Evolutionary conservation across 1,140 invertebrate genomes (phyloP).

Genomic region (Apis laboriosa): DNA sequence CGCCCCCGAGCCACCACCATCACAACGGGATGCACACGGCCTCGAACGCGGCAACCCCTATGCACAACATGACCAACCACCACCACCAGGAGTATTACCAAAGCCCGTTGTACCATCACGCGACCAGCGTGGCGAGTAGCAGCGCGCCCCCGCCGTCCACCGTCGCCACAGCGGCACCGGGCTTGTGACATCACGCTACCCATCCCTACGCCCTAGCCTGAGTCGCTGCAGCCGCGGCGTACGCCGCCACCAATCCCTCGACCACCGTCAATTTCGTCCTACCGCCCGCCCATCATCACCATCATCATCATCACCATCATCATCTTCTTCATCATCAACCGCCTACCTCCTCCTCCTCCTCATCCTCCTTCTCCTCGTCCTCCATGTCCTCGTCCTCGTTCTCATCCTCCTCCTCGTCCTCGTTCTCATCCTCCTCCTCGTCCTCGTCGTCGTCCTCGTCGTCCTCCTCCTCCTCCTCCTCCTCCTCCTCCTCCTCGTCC

Average conservation of each 20-base stretch:
- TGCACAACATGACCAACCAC: conserved; percentile 82
- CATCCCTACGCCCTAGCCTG: conserved; percentile 86
- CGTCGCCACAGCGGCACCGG: conserved; percentile 82
- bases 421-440: conserved; percentile 9
- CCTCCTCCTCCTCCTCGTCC: too few relatives aligned
- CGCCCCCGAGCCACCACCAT: conserved; percentile 70
- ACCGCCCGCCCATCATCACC: neutral
- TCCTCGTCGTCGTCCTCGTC: neutral
- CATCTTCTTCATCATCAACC: neutral
- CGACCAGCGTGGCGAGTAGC: conserved; percentile 84
- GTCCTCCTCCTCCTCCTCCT: neutral
- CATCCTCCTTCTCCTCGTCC: too few relatives aligned
- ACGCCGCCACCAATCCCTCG: conserved; percentile 54
- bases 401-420: neutral
- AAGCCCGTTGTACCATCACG: conserved; percentile 87
- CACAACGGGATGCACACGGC: conserved; percentile 82
- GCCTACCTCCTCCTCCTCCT: neutral
- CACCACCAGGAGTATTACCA: conserved; percentile 91
- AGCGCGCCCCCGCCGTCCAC: conserved; percentile 71
- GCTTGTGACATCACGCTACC: conserved; percentile 86
- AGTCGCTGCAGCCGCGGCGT: conserved; percentile 76
- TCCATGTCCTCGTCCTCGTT: neutral
- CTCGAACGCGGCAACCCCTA: conserved; percentile 84
- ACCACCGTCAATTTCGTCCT: neutral
- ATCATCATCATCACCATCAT: neutral